Evolutionary conservation across 1,140 invertebrate genomes (phyloP).

Genomic region (Brachionus paranguensis): DNA sequence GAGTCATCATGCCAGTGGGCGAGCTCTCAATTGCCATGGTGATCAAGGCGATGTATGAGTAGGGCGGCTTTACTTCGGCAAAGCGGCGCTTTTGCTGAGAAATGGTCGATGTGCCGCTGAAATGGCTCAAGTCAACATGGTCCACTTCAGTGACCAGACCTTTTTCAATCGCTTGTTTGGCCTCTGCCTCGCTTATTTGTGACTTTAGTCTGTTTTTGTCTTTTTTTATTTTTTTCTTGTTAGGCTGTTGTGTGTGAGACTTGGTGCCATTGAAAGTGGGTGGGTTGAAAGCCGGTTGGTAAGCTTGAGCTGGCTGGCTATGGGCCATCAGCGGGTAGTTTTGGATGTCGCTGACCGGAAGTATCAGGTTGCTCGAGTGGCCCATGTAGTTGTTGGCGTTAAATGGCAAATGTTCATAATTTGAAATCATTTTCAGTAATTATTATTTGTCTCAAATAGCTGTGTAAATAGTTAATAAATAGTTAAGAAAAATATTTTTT

Average conservation of each 20-base stretch:
- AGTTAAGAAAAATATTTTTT: slow-evolving; percentile 35
- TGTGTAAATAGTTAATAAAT: neutral
- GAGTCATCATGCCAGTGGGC: slow-evolving; percentile 51
- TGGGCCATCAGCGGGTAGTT: neutral
- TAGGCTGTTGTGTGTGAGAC: neutral
- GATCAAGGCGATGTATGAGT: slow-evolving; percentile 55
- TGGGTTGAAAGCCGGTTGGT: neutral
- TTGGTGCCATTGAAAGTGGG: neutral
- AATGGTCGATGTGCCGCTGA: slow-evolving; percentile 46
- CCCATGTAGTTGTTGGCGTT: neutral
- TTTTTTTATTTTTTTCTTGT: slow-evolving; percentile 12
- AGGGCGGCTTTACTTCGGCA: slow-evolving; percentile 54
- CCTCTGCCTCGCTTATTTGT: slow-evolving; percentile 34
- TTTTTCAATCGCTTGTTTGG: slow-evolving; percentile 35
- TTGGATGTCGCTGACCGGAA: neutral
- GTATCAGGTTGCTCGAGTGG: neutral
- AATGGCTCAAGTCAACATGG: slow-evolving; percentile 17
- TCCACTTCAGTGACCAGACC: slow-evolving; percentile 33
- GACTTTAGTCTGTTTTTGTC: slow-evolving; percentile 26
- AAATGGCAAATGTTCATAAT: slow-evolving; percentile 17
- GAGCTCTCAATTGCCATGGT: slow-evolving; percentile 55
- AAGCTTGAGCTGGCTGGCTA: neutral
- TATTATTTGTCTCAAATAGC: neutral
- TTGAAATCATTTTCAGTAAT: slow-evolving; percentile 11
- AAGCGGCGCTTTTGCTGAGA: slow-evolving; percentile 48